These are phyloP conservation scores for Pentalonia nigronervosa DNA, from an alignment of 1,140 invertebrate species.

Conservation along the genomic window DNA sequence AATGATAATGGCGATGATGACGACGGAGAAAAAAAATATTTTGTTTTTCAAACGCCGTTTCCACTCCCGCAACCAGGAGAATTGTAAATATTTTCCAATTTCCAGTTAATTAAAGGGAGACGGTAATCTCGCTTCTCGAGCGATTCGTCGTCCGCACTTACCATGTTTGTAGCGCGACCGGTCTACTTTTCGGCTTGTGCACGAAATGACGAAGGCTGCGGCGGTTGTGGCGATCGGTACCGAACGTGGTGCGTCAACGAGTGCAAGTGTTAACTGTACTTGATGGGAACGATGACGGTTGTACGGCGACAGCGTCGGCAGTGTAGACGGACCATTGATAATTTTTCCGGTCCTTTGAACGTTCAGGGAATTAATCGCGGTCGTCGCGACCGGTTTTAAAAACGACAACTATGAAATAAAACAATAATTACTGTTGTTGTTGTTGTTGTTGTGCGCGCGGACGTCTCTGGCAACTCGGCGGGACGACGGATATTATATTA, in stretches of 20 bases:
- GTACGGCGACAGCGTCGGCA: background rate
- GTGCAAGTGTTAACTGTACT: conserved; percentile 10
- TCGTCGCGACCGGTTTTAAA: background rate
- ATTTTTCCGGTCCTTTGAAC: background rate
- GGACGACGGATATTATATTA: background rate
- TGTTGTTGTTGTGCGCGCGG: background rate
- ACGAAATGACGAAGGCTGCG: background rate
- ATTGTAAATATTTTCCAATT: background rate
- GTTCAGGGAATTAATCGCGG: background rate
- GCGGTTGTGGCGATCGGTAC: background rate
- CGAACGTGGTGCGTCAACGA: background rate
- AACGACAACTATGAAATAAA: background rate
- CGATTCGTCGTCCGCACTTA: background rate
- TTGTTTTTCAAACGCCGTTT: background rate
- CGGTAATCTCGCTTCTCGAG: background rate
- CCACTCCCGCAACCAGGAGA: background rate
- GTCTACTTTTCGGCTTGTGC: background rate
- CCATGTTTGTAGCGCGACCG: background rate
- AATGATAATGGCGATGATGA: background rate
- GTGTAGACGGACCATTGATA: conserved; percentile 22
- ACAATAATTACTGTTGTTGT: background rate
- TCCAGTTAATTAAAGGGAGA: background rate
- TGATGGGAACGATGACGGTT: background rate
- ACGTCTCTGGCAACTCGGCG: background rate
- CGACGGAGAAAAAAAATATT: background rate